Conservation (phyloP, 2,797 vertebrate species). For the Syndactyla subalaris region DNA sequence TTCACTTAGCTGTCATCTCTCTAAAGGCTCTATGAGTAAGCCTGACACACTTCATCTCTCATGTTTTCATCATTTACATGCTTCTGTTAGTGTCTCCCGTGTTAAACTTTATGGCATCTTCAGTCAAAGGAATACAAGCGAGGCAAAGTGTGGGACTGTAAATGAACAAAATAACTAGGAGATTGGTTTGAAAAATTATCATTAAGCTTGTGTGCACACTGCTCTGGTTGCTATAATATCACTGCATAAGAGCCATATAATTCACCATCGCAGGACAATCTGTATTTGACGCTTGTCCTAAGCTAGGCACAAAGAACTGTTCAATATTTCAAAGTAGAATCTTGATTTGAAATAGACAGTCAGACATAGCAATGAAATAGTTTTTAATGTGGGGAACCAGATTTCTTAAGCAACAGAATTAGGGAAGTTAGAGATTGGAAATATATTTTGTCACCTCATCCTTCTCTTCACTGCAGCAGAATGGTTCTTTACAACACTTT, state of each 20-base stretch:
- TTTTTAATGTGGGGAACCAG: background rate
- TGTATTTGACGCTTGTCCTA: background rate
- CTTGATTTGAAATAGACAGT: background rate
- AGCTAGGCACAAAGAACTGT: background rate
- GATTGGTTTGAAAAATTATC: background rate
- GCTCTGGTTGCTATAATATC: background rate
- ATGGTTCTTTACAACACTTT: background rate
- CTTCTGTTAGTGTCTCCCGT: background rate
- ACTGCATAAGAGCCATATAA: background rate
- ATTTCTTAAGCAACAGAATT: background rate
- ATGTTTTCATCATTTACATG: background rate
- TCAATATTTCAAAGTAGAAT: background rate
- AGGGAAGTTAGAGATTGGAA: background rate
- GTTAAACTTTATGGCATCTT: background rate
- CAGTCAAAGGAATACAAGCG: background rate
- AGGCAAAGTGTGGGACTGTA: background rate
- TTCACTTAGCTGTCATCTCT: slow-evolving; percentile 25
- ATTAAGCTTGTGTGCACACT: background rate
- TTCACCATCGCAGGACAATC: background rate
- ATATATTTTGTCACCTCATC: background rate
- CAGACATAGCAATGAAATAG: background rate
- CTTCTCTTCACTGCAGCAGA: background rate
- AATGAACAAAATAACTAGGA: background rate
- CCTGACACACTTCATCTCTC: slow-evolving; percentile 36
- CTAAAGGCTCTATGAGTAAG: background rate